Conservation (phyloP, 2,797 vertebrate species). For the Hydrophis major region DNA sequence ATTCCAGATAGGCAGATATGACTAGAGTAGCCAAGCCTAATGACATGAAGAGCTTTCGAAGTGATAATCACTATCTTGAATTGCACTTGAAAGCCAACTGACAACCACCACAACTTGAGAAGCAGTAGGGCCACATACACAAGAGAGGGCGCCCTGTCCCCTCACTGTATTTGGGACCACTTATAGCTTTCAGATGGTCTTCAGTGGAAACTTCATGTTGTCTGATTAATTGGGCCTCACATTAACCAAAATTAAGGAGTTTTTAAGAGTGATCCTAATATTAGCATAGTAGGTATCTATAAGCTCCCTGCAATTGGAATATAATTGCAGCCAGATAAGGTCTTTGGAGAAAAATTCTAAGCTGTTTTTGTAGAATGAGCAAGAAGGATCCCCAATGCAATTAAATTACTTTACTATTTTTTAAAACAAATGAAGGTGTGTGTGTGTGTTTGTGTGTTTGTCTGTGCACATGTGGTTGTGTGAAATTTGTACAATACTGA, state of each 20-base stretch:
- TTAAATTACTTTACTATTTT: neutral
- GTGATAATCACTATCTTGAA: neutral
- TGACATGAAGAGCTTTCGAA: neutral
- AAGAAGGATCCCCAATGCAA: neutral
- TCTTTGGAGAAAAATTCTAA: neutral
- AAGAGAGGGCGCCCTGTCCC: fast-evolving
- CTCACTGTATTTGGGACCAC: neutral
- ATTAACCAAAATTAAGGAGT: neutral
- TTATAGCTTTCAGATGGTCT: neutral
- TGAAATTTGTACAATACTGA: neutral
- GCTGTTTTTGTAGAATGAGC: neutral
- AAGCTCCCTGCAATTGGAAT: neutral
- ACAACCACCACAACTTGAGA: neutral
- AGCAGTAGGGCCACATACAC: neutral
- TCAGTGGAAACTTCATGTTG: neutral
- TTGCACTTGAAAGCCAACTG: neutral
- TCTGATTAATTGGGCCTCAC: neutral
- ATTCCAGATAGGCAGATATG: neutral
- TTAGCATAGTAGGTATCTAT: neutral
- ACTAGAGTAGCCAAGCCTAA: neutral
- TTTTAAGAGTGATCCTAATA: neutral
- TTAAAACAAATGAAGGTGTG: neutral
- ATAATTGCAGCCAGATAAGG: neutral
- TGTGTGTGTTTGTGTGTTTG: neutral
- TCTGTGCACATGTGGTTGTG: neutral